A percentile compares a stretch with the other conserved stretches of the same genome.
These are phyloP conservation scores for Hyperopisus bebe DNA, from an alignment of 2,113 vertebrate species.

Conservation along the genomic window DNA sequence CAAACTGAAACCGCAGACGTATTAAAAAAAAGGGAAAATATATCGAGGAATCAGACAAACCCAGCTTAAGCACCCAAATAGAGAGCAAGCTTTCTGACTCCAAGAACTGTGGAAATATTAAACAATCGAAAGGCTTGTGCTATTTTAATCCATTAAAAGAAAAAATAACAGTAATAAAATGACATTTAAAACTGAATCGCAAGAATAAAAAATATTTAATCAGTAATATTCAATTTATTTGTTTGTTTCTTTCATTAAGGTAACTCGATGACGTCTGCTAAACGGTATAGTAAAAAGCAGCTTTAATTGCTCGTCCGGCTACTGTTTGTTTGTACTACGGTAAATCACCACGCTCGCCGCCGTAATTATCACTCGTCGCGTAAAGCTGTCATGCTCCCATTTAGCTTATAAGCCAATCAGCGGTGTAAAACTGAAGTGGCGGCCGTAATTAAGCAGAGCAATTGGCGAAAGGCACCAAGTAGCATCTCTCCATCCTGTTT, in stretches of 20 bases:
- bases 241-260: neutral
- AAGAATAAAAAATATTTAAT: neutral
- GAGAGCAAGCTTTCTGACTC: neutral
- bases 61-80: neutral
- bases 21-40: neutral
- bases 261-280: neutral
- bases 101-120: neutral
- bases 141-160: neutral
- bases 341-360: slow-evolving; percentile 38
- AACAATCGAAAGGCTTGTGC: neutral
- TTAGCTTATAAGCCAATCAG: slow-evolving; percentile 58
- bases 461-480: slow-evolving; percentile 53
- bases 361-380: slow-evolving; percentile 38
- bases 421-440: slow-evolving; percentile 55
- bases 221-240: neutral
- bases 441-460: slow-evolving; percentile 52
- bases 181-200: neutral
- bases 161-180: neutral
- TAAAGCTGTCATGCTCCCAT: slow-evolving; percentile 55
- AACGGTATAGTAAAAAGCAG: neutral
- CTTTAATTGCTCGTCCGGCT: neutral
- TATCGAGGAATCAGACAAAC: neutral
- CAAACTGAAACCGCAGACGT: neutral
- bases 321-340: neutral
- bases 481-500: slow-evolving; percentile 58